Conservation (phyloP, 2,113 vertebrate genomes). For the Toxostoma redivivum region DNA sequence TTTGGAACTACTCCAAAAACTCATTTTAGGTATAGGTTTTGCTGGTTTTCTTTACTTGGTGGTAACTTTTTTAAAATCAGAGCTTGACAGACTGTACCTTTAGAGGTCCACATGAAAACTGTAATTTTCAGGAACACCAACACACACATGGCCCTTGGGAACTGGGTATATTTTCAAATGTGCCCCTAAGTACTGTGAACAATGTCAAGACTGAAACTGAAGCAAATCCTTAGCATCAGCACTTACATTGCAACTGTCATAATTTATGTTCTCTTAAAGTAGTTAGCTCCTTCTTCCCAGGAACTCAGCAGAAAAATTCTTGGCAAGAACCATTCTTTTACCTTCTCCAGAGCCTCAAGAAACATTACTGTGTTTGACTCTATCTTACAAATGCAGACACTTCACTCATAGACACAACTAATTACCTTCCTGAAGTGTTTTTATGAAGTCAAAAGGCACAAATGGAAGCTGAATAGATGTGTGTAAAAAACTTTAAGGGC, state of each 20-base stretch:
- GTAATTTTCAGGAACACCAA: neutral
- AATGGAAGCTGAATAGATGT: neutral
- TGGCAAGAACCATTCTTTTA: neutral
- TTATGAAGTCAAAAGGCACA: slow-evolving; percentile 1
- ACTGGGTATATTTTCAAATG: neutral
- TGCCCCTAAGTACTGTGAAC: neutral
- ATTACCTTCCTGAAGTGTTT: neutral
- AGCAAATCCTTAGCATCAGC: neutral
- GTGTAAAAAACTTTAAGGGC: neutral
- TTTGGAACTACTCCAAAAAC: neutral
- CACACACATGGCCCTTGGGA: neutral
- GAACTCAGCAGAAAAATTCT: neutral
- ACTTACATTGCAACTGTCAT: neutral
- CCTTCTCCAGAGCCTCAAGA: neutral
- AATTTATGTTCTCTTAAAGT: neutral
- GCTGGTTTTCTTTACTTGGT: neutral
- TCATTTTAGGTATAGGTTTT: neutral
- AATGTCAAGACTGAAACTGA: neutral
- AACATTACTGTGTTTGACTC: neutral
- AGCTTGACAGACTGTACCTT: neutral
- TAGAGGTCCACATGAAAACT: neutral
- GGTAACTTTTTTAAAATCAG: neutral
- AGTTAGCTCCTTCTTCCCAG: neutral
- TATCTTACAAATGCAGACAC: neutral
- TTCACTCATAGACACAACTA: neutral